Conservation (phyloP, 2,113 vertebrate species). For the Herpetotheres cachinnans region DNA sequence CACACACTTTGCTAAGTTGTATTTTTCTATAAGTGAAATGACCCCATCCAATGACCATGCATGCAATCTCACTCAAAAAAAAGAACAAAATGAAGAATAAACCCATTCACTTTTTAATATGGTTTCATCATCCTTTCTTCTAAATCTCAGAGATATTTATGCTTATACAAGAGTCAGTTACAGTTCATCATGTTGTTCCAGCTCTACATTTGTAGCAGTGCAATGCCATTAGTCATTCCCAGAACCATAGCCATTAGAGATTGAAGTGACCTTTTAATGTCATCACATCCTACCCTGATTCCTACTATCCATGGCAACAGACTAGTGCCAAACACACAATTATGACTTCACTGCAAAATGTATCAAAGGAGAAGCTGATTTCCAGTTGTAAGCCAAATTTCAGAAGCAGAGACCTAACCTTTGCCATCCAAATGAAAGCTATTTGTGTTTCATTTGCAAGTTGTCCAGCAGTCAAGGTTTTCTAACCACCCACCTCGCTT, state of each 20-base stretch:
- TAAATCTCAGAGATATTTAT: constrained; percentile 11
- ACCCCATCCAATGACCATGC: not conserved
- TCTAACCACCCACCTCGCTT: accelerated
- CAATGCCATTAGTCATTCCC: constrained; percentile 41
- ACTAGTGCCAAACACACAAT: not conserved
- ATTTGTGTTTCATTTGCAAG: not conserved
- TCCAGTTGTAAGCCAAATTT: not conserved
- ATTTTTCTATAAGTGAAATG: not conserved
- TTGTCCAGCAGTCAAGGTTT: not conserved
- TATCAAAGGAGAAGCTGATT: not conserved
- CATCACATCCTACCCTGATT: not conserved
- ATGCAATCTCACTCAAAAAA: not conserved
- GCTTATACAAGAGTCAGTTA: not conserved
- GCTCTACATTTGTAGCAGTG: constrained; percentile 1
- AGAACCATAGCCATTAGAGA: constrained; percentile 4
- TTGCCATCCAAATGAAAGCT: not conserved
- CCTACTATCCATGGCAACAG: constrained; percentile 34
- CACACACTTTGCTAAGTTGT: not conserved
- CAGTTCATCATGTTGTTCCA: not conserved
- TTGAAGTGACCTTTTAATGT: constrained; percentile 56
- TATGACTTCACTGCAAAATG: not conserved
- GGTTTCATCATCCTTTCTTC: not conserved
- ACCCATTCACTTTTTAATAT: not conserved
- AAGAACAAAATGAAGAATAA: not conserved
- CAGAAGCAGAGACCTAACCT: not conserved